phyloP scores from a whole-genome alignment of 1,140 invertebrate genomes.

The Trachymyrmex cornetzi region DNA sequence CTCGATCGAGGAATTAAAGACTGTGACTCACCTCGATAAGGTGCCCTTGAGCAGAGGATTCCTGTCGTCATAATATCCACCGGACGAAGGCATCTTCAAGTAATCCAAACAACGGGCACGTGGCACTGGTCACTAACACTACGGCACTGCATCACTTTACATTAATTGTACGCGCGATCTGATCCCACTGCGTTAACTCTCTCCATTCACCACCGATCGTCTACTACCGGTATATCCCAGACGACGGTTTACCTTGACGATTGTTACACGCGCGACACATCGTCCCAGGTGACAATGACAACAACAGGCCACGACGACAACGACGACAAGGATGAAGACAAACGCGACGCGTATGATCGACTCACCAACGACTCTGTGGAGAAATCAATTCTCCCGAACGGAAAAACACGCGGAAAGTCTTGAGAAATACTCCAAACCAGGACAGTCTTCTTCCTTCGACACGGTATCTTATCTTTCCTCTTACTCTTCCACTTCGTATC shows the following conservation, averaged over 20 bases:
- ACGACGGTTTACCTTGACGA: constrained; percentile 47
- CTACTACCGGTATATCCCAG: not conserved
- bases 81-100: constrained; percentile 85
- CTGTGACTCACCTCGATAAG: constrained; percentile 84
- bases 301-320: not conserved
- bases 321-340: not conserved
- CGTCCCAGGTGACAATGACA: constrained; percentile 37
- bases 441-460: not conserved
- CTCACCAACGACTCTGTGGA: not conserved
- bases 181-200: constrained; percentile 76
- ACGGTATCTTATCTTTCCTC: not conserved
- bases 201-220: constrained; percentile 82
- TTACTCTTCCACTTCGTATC: not conserved
- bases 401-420: constrained; percentile 17
- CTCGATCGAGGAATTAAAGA: not conserved
- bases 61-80: constrained; percentile 86
- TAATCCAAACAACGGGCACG: constrained; percentile 85
- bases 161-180: constrained; percentile 78
- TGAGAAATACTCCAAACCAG: not conserved
- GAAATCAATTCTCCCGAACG: not conserved
- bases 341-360: constrained; percentile 6
- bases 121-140: constrained; percentile 83
- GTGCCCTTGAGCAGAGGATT: constrained; percentile 87
- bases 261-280: constrained; percentile 63
- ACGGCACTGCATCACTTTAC: constrained; percentile 85